These are phyloP conservation scores for Drosophila macrospina DNA, from an alignment of 2,888 invertebrate genomes.

Conservation along the genomic window DNA sequence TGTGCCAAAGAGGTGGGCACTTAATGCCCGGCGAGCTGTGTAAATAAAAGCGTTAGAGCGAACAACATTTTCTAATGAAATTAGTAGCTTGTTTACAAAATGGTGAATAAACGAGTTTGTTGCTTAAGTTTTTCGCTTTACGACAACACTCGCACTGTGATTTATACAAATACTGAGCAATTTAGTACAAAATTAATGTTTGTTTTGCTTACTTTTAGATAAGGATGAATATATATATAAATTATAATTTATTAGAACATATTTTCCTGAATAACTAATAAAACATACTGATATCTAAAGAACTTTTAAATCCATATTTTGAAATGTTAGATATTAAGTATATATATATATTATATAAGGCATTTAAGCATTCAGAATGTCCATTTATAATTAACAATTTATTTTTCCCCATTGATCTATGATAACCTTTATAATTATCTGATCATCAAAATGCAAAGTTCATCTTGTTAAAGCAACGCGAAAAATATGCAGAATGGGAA, in stretches of 20 bases:
- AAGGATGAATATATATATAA: no score
- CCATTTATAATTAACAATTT: no score
- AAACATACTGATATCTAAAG: no score
- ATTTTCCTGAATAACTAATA: no score
- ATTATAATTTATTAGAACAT: no score
- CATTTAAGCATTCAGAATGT: no score
- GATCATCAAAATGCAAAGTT: background rate
- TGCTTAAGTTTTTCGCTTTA: constrained; percentile 64
- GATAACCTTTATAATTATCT: background rate
- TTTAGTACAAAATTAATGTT: no score
- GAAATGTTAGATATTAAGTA: no score
- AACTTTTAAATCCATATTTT: no score
- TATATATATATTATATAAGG: no score
- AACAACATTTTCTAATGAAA: constrained; percentile 56
- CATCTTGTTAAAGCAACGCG: background rate
- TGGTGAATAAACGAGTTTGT: constrained; percentile 64
- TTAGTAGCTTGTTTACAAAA: constrained; percentile 68
- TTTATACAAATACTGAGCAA: background rate
- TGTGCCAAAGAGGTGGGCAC: constrained; percentile 78
- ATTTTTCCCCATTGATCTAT: no score
- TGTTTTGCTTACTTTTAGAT: no score
- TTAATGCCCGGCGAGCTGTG: constrained; percentile 69
- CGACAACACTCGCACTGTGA: constrained; percentile 12
- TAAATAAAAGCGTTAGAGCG: constrained; percentile 67
- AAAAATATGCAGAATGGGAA: constrained; percentile 1